Base-by-base conservation (phyloP, 2,113 vertebrate genomes). In the Pollimyrus isidori region DNA sequence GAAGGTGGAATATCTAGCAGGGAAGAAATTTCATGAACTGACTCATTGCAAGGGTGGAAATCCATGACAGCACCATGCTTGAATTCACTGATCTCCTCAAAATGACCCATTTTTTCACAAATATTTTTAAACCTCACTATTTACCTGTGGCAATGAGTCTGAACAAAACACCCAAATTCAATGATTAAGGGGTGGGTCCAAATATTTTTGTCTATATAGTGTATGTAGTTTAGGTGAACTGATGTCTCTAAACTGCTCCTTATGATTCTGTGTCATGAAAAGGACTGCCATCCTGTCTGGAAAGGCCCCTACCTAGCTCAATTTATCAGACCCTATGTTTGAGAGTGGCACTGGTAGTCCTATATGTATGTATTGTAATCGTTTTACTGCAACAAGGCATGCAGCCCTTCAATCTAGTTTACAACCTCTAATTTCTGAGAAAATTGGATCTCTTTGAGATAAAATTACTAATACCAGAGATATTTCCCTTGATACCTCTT, bases 361-460 rank as follows among this genome's bases (percentile, higher is more conserved):
- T 50, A 76, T 26, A 53, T 82, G 88, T 56, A 89, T 89, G 65
- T 88, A 53, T 80, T 52, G 49, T 82, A 82, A 50, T 42, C 83
- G 76, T 58, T 83, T 82, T 83, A 89, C 65, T 56, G 73, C 88
- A 82, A 56, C 49, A 89, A 89, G 52, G 85, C 82, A 86, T 65
- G 58, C 89, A 69, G 53, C 45, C 42, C 42, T 85, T 35, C 42
- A 56, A 21, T 89, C 35, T 86, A 65, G 83, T 86, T 86, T 86
- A 86, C 89, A 89, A 15, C 83, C 58, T 89, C 53, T 56, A 89
- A 52, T 65, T 89, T 52, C 53, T 49, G 19, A 86, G 89, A 89
- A 89, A 86, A 86, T 89, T 85, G 82, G 83, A 86, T 89, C 53
- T 86, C 53, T 89, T 83, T 86, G 89, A 89, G 89, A 89, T 65